Evolutionary conservation across 2,797 vertebrate genomes (phyloP).

Genomic region (Hippopotamyrus pictus): DNA sequence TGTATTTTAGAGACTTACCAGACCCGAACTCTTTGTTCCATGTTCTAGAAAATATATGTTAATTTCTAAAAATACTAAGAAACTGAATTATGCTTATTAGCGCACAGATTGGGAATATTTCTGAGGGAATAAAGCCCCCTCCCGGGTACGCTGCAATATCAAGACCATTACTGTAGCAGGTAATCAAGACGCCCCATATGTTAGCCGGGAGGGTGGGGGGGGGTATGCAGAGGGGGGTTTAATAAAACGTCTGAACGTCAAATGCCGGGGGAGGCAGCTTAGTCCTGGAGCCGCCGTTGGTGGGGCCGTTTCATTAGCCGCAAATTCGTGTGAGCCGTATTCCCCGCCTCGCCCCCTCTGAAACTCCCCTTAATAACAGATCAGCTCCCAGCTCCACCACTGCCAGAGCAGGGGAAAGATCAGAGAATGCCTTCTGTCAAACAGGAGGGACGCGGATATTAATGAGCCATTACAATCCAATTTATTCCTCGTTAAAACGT

Average conservation of each 20-base stretch:
- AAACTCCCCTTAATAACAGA: constrained; percentile 8
- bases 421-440: constrained; percentile 23
- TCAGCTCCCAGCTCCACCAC: constrained; percentile 29
- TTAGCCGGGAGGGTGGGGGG: neutral
- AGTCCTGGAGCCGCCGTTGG: neutral
- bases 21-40: neutral
- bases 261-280: neutral
- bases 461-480: constrained; percentile 52
- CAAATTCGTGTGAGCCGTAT: neutral
- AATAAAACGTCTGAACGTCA: constrained; percentile 1
- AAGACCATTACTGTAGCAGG: constrained; percentile 2
- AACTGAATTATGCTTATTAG: neutral
- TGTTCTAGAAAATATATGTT: neutral
- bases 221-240: neutral
- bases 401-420: constrained; percentile 39
- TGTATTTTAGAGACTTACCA: neutral
- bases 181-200: neutral
- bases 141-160: neutral
- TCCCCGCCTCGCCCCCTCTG: neutral
- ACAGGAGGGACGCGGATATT: constrained; percentile 27
- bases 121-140: neutral
- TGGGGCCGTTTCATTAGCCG: neutral
- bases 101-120: neutral
- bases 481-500: constrained; percentile 54
- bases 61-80: neutral